These are phyloP conservation scores for Polymixis flavicincta DNA, from an alignment of 2,888 invertebrate species.

Conservation along the genomic window DNA sequence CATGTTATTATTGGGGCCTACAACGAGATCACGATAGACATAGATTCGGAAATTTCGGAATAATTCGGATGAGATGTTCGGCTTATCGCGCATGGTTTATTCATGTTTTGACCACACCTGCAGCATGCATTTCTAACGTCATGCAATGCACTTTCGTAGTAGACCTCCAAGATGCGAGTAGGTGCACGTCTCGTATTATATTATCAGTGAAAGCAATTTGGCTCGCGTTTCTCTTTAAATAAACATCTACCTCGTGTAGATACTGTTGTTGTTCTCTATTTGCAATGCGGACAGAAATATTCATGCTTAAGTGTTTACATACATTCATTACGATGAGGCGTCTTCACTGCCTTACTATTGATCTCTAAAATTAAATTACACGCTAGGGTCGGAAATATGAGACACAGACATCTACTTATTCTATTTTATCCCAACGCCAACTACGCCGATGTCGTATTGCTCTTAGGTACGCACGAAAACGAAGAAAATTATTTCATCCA, in stretches of 20 bases:
- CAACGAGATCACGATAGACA: neutral
- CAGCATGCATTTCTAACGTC: constrained; percentile 27
- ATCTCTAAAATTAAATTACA: constrained; percentile 22
- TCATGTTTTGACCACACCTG: constrained; percentile 3
- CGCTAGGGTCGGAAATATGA: neutral
- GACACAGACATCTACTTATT: no score
- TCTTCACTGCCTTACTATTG: constrained; percentile 6
- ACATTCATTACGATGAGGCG: constrained; percentile 27
- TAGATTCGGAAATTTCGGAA: neutral
- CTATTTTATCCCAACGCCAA: constrained; percentile 5
- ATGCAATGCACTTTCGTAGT: constrained; percentile 48
- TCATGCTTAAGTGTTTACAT: constrained; percentile 59
- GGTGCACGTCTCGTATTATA: constrained; percentile 54
- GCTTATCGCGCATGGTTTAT: constrained; percentile 6
- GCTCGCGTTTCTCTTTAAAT: constrained; percentile 83
- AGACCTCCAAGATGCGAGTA: constrained; percentile 42
- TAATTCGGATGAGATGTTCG: neutral
- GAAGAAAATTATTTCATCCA: neutral
- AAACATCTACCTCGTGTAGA: constrained; percentile 72
- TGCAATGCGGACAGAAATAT: constrained; percentile 67
- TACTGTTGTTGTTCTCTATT: constrained; percentile 72
- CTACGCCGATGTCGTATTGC: neutral
- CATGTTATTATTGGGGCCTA: constrained; percentile 39
- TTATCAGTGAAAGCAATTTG: constrained; percentile 86
- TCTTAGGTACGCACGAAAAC: neutral